These are phyloP conservation scores for Lophius americanus DNA, from an alignment of 2,797 vertebrate species.

Conservation along the genomic window DNA sequence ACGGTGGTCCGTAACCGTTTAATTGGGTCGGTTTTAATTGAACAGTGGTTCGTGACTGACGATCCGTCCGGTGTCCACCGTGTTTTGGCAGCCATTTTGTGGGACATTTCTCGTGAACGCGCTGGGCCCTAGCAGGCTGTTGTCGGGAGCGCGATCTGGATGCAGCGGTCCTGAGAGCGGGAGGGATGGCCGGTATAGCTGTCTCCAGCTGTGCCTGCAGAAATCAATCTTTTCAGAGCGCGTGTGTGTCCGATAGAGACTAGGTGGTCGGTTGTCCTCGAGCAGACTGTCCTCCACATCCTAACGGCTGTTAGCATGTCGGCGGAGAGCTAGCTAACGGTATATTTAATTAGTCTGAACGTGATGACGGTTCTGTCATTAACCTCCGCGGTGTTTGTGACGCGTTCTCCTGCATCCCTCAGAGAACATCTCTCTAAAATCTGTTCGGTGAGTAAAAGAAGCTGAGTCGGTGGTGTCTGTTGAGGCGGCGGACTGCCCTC, in stretches of 20 bases:
- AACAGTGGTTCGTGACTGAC: too few relatives aligned
- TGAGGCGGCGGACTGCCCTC: constrained; percentile 63
- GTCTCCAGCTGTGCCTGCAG: constrained; percentile 65
- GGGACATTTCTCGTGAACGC: constrained; percentile 68
- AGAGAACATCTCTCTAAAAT: constrained; percentile 1
- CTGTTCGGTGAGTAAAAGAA: constrained; percentile 11
- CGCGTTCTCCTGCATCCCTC: too few relatives aligned
- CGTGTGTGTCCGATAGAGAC: too few relatives aligned
- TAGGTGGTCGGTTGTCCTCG: constrained; percentile 38
- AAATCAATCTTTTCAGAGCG: constrained; percentile 42
- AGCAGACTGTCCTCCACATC: constrained; percentile 55
- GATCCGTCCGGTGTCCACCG: too few relatives aligned
- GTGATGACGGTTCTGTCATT: constrained; percentile 14
- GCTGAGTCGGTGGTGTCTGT: constrained; percentile 30
- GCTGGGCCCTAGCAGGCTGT: constrained; percentile 65
- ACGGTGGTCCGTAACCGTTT: too few relatives aligned
- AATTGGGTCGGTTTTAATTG: too few relatives aligned
- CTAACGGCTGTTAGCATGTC: constrained; percentile 66
- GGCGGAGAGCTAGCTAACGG: constrained; percentile 64
- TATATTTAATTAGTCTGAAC: constrained; percentile 52
- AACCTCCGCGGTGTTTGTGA: too few relatives aligned
- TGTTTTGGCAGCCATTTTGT: constrained; percentile 93
- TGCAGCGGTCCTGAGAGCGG: constrained; percentile 77
- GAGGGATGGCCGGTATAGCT: constrained; percentile 76
- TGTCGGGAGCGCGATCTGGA: constrained; percentile 76